Evolutionary conservation across 2,888 invertebrate genomes (phyloP).

Genomic region (Nomada lathburiana): DNA sequence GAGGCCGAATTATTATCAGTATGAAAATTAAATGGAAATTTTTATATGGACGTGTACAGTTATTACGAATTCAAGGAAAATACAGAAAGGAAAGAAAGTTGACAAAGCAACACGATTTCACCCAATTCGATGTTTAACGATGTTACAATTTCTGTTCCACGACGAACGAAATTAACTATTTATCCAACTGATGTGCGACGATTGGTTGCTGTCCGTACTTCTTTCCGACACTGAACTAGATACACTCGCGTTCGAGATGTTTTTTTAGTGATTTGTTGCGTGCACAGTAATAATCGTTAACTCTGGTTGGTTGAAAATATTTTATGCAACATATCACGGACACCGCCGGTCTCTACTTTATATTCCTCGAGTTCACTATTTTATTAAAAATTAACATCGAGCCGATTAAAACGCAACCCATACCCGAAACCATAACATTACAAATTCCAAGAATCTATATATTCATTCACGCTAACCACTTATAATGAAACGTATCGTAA

Average conservation of each 20-base stretch:
- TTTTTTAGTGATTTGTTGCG: neutral
- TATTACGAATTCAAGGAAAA: too few species aligned
- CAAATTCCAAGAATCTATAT: too few species aligned
- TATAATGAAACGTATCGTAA: neutral
- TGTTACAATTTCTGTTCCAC: conserved; percentile 15
- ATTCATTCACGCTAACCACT: too few species aligned
- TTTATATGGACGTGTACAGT: too few species aligned
- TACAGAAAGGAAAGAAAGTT: too few species aligned
- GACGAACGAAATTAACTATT: conserved; percentile 6
- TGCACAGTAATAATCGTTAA: neutral
- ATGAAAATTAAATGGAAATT: neutral
- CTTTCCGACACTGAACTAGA: neutral
- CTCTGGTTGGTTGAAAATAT: neutral
- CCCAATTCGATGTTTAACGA: conserved; percentile 14
- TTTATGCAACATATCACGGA: too few species aligned
- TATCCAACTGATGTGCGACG: neutral
- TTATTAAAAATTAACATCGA: too few species aligned
- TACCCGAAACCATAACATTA: too few species aligned
- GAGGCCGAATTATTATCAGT: neutral
- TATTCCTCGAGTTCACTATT: too few species aligned
- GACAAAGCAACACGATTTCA: neutral
- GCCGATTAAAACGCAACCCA: too few species aligned
- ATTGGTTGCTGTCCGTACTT: neutral
- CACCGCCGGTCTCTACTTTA: neutral
- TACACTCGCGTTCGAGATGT: neutral